These are phyloP conservation scores for Nysson spinosus DNA, from an alignment of 2,888 invertebrate genomes.

Conservation along the genomic window DNA sequence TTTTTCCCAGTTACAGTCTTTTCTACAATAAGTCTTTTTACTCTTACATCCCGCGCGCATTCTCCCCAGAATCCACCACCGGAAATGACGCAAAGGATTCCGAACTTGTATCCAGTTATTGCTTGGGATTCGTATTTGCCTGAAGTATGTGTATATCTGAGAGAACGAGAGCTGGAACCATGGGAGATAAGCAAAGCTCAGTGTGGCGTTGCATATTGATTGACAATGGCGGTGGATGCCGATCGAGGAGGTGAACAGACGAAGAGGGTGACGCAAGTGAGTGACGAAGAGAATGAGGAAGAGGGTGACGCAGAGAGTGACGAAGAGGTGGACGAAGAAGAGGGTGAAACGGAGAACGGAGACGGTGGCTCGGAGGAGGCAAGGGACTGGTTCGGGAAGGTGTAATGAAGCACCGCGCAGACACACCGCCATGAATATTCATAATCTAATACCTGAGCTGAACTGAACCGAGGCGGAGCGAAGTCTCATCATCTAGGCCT, in stretches of 20 bases:
- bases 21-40: too few species aligned
- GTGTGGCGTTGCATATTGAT: constrained; percentile 76
- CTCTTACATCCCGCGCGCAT: too few species aligned
- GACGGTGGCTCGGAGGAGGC: too few species aligned
- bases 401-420: constrained; percentile 77
- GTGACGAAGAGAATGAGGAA: constrained; percentile 41
- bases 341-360: constrained; percentile 53
- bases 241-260: constrained; percentile 46
- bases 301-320: constrained; percentile 42
- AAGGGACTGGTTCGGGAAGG: too few species aligned
- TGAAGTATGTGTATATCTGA: constrained; percentile 33
- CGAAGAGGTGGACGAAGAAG: constrained; percentile 46
- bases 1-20: too few species aligned
- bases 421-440: constrained; percentile 77
- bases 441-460: constrained; percentile 78
- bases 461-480: constrained; percentile 72
- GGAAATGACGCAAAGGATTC: too few species aligned
- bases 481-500: constrained; percentile 73
- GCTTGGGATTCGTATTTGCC: neutral
- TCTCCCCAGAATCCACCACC: too few species aligned
- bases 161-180: constrained; percentile 46
- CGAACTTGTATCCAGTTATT: neutral
- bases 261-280: constrained; percentile 42
- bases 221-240: constrained; percentile 63
- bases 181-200: constrained; percentile 75